phyloP scores from a whole-genome alignment of 2,113 vertebrate species.

The Notothenia coriiceps region DNA sequence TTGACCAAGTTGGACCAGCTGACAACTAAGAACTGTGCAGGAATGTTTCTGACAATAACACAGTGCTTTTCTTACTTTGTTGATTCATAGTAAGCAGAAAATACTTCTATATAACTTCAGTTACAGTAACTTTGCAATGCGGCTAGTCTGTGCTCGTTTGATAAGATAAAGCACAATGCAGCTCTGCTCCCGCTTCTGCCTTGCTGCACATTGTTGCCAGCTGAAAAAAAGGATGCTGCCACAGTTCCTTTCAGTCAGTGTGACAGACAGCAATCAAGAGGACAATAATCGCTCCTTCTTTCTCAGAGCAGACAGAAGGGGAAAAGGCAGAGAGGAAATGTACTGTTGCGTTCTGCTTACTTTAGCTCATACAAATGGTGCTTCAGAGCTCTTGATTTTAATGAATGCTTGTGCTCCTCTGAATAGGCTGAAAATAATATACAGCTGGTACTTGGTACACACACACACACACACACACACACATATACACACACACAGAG shows the following conservation, averaged over 20 bases:
- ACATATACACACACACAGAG: not conserved
- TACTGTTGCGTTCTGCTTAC: conserved; percentile 37
- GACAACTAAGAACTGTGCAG: not conserved
- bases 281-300: conserved; percentile 47
- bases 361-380: conserved; percentile 33
- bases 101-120: conserved; percentile 22
- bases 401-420: conserved; percentile 39
- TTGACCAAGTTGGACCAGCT: not conserved
- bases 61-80: not conserved
- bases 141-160: conserved; percentile 4
- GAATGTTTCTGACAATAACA: not conserved
- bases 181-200: conserved; percentile 34
- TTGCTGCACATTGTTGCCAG: conserved; percentile 35
- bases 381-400: conserved; percentile 49
- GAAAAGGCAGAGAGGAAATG: conserved; percentile 38
- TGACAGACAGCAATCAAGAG: conserved; percentile 57
- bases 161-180: conserved; percentile 45
- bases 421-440: conserved; percentile 39
- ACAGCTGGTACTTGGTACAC: conserved; percentile 41
- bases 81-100: not conserved
- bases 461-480: not conserved
- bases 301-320: conserved; percentile 10
- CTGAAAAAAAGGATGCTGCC: conserved; percentile 30
- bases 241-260: conserved; percentile 48
- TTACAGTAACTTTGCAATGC: conserved; percentile 19